A percentile compares a stretch with the other conserved stretches of the same genome.
These are phyloP conservation scores for Onychomys torridus DNA, from an alignment of 2,797 vertebrate genomes.

Conservation along the genomic window DNA sequence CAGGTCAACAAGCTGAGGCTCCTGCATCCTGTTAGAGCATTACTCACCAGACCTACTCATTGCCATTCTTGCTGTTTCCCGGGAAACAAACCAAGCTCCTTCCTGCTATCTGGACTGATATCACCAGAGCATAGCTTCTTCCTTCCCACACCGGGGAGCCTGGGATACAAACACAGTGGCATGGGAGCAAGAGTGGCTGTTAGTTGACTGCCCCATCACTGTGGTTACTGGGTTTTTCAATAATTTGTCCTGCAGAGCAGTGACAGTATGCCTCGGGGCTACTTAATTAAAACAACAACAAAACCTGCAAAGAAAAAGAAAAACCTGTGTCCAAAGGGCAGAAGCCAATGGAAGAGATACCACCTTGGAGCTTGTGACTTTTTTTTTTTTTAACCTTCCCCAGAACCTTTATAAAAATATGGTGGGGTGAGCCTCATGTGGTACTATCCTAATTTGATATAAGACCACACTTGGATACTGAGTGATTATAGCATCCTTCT, in stretches of 20 bases:
- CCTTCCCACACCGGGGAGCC: background rate
- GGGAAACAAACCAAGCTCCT: conserved; percentile 12
- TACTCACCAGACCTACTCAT: background rate
- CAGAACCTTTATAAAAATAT: background rate
- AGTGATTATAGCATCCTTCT: background rate
- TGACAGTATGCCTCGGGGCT: background rate
- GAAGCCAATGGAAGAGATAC: background rate
- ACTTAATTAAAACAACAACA: conserved; percentile 35
- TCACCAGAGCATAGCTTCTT: background rate
- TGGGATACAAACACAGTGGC: background rate
- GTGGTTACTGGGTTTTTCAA: background rate
- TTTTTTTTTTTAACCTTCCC: background rate
- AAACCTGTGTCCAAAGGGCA: background rate
- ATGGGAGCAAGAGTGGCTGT: background rate
- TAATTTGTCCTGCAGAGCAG: conserved; percentile 21
- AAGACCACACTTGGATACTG: background rate
- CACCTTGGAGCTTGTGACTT: background rate
- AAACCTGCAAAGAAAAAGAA: conserved; percentile 15
- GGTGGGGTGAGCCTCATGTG: background rate
- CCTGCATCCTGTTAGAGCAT: conserved; percentile 12
- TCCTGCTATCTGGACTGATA: background rate
- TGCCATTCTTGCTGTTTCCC: conserved; percentile 18
- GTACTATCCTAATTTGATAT: background rate
- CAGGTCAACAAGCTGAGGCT: conserved; percentile 25
- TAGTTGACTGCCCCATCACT: background rate